Base-by-base conservation (phyloP, 2,113 vertebrate genomes). In the Calidris pygmaea region DNA sequence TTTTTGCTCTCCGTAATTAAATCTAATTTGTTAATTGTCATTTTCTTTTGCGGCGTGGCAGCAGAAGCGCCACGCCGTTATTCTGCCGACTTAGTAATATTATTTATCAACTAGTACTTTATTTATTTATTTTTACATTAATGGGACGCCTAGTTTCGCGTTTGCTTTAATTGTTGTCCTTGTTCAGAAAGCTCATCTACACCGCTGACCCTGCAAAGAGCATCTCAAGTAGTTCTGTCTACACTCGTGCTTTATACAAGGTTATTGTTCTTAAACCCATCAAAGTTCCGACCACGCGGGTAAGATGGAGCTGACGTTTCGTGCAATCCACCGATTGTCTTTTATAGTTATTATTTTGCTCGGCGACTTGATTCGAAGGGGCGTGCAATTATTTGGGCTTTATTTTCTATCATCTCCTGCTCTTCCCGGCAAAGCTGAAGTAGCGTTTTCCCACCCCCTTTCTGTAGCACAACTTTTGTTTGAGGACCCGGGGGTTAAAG, bases 1-100 rank as follows among this genome's bases (percentile, higher is more conserved):
- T 85, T 90, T 92, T 83, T 47, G 8, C 41, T 39, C 72, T 78
- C 55, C 66, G 8, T 85, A 95, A 97, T 97, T 97, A 97, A 93
- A 95, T 95, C 75, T 94, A 94, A 96, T 97, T 91, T 97, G 86
- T 92, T 97, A 96, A 97, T 97, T 87, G 91, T 95, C 94, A 58
- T 96, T 90, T 53, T 76, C 85, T 94, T 97, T 68, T 60, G 78
- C 68, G 67, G 75, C 60, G 89, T 58, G 92, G 92, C 94, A 95
- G 97, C 92, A 79, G 87, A 95, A 92, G 87, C 3, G 87, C 77
- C 92, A 82, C 67, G 39, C 87, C 96, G 74, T 97, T 96, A 91
- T 97, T 97, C 95, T 90, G 85, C 83, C 95, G 72, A 94, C 93
- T 95, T 97, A 93, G 96, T 95, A 96, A 96, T 96, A 93, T 96